phyloP scores from a whole-genome alignment of 1,140 invertebrate species.

The Propsilocerus akamusi region DNA sequence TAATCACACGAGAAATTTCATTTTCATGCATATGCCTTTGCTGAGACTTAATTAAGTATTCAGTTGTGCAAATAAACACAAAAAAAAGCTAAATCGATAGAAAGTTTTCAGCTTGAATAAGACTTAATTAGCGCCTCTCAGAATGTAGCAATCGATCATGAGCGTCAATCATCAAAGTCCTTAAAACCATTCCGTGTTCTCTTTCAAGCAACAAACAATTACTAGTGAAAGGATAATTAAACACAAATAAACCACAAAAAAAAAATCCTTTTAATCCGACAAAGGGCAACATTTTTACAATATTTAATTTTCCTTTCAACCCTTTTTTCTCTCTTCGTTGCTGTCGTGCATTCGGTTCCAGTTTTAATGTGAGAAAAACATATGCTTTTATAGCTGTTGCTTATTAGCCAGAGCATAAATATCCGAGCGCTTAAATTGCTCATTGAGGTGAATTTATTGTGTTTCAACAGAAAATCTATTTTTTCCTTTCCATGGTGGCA shows the following conservation, averaged over 20 bases:
- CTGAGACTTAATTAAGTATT: not conserved
- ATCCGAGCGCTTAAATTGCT: not conserved
- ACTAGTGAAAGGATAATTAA: too few relatives aligned
- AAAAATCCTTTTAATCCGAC: not conserved
- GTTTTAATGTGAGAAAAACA: not conserved
- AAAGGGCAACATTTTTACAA: not conserved
- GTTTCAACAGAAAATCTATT: not conserved
- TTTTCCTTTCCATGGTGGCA: too few relatives aligned
- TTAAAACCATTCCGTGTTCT: too few relatives aligned
- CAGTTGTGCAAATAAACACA: not conserved
- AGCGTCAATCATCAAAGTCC: too few relatives aligned
- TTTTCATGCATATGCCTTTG: constrained; percentile 1
- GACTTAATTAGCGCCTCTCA: too few relatives aligned
- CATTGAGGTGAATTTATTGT: not conserved
- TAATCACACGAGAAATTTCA: not conserved
- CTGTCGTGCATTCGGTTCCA: not conserved
- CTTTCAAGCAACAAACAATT: too few relatives aligned
- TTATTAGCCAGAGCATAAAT: constrained; percentile 3
- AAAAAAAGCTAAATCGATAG: not conserved
- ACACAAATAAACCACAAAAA: not conserved
- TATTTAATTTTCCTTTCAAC: constrained; percentile 1
- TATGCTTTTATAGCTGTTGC: constrained; percentile 2
- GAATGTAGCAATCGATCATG: too few relatives aligned
- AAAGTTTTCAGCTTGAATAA: too few relatives aligned
- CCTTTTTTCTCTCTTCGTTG: not conserved